phyloP scores from a whole-genome alignment of 2,888 invertebrate species.

The Spodoptera exigua region DNA sequence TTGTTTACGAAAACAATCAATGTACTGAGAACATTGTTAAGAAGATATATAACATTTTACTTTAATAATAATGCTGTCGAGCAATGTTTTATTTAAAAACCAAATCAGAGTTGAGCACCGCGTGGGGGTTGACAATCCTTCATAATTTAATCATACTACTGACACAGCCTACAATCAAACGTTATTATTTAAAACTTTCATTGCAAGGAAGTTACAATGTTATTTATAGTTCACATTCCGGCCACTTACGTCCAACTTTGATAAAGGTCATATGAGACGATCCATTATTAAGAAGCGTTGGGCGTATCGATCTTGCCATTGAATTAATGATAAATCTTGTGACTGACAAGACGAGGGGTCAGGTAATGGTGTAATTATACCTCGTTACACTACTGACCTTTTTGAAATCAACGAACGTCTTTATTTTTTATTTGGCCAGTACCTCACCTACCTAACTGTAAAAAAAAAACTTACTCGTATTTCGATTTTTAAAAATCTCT shows the following conservation, averaged over 20 bases:
- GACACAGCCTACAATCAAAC: neutral
- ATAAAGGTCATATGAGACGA: conserved; percentile 75
- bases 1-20: too few relatives aligned
- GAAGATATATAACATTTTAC: too few relatives aligned
- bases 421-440: conserved; percentile 11
- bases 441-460: too few relatives aligned
- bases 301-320: conserved; percentile 63
- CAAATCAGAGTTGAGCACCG: too few relatives aligned
- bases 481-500: too few relatives aligned
- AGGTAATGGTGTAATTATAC: conserved; percentile 44
- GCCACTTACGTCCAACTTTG: conserved; percentile 72
- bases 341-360: conserved; percentile 49
- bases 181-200: conserved; percentile 12
- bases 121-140: too few relatives aligned
- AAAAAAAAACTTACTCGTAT: too few relatives aligned
- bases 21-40: too few relatives aligned
- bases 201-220: conserved; percentile 18
- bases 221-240: conserved; percentile 35
- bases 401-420: conserved; percentile 9
- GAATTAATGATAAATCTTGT: conserved; percentile 71
- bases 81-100: too few relatives aligned
- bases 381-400: conserved; percentile 24
- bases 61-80: too few relatives aligned
- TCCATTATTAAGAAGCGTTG: conserved; percentile 70
- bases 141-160: neutral